Percentiles rank a stretch among this genome's conserved stretches.
These are phyloP conservation scores for Chrysochloris asiatica DNA, from an alignment of 2,113 vertebrate species.

Conservation along the genomic window DNA sequence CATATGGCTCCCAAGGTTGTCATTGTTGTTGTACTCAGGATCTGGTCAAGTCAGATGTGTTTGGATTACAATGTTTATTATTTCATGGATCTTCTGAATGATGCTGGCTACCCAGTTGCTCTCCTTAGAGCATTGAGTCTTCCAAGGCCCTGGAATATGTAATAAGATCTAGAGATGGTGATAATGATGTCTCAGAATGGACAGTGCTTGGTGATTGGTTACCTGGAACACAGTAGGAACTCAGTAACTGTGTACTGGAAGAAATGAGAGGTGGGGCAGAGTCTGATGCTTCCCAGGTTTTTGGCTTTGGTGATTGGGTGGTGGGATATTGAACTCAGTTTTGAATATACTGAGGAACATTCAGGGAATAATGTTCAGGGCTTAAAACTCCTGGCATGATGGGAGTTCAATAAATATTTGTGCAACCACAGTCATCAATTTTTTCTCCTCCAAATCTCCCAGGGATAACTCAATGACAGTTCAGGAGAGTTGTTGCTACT, in stretches of 20 bases:
- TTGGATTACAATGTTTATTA: not conserved
- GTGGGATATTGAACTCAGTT: not conserved
- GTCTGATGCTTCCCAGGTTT: not conserved
- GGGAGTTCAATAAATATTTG: constrained; percentile 12
- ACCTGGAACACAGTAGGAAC: no score
- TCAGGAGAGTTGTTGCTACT: not conserved
- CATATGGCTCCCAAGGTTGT: not conserved
- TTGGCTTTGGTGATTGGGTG: not conserved
- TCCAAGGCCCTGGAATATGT: not conserved
- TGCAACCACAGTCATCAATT: constrained; percentile 2
- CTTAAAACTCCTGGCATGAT: not conserved
- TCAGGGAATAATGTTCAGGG: not conserved
- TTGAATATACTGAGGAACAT: not conserved
- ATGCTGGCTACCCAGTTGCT: not conserved
- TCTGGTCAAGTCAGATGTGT: not conserved
- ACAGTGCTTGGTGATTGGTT: not conserved
- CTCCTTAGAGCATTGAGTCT: not conserved
- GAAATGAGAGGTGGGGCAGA: not conserved
- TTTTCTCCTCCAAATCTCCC: not conserved
- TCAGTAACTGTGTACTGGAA: not conserved
- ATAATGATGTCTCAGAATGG: not conserved
- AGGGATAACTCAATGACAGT: not conserved
- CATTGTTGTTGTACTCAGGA: not conserved
- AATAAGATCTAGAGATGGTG: not conserved
- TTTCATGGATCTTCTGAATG: not conserved